Evolutionary conservation across 2,888 invertebrate species (phyloP).

Genomic region (Tenthredo livida): DNA sequence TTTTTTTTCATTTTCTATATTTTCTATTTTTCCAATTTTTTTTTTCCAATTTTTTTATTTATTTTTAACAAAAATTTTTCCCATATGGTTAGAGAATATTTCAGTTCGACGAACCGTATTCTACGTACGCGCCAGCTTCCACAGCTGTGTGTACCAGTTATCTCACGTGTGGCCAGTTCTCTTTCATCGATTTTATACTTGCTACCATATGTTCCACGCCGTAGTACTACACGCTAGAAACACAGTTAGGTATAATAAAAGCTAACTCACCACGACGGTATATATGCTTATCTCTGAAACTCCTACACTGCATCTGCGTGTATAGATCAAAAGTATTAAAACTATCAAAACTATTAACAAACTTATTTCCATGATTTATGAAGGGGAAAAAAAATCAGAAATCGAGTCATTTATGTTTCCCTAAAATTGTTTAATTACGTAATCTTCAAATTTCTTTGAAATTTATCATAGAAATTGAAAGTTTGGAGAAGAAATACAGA

Average conservation of each 20-base stretch:
- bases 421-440: not conserved
- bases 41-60: too few relatives aligned
- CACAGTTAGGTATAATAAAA: constrained; percentile 40
- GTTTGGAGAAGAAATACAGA: not conserved
- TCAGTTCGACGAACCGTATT: constrained; percentile 2
- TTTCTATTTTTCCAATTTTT: too few relatives aligned
- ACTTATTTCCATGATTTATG: not conserved
- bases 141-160: constrained; percentile 10
- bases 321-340: not conserved
- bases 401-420: not conserved
- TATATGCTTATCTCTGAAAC: not conserved
- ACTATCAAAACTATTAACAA: not conserved
- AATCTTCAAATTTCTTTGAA: not conserved
- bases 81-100: constrained; percentile 1
- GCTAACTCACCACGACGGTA: not conserved
- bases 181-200: constrained; percentile 43
- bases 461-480: not conserved
- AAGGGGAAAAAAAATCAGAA: not conserved
- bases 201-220: constrained; percentile 25
- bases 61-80: too few relatives aligned
- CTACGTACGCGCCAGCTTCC: not conserved
- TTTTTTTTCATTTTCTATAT: too few relatives aligned
- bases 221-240: not conserved
- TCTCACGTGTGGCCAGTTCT: constrained; percentile 24
- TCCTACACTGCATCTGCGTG: not conserved